Evolutionary conservation across 2,797 vertebrate genomes (phyloP), one percentile per base, ranked within the genome.

Genomic region (Buceros bicornis): DNA sequence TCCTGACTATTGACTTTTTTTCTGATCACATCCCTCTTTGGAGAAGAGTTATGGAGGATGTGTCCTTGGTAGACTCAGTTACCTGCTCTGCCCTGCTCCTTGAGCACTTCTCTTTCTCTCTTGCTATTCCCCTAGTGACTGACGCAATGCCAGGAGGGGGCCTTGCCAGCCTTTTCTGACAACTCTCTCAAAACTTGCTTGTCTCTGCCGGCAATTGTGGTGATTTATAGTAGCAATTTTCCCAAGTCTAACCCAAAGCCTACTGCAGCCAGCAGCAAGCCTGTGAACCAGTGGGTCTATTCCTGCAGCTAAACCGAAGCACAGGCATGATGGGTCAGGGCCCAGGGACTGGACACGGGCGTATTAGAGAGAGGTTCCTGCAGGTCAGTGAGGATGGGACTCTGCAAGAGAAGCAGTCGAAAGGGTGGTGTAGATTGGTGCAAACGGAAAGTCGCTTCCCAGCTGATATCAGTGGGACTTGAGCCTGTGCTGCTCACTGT

Each of bases 141-240:
- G 1, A 83, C 81, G 42, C 0, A 2, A 61, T 90, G 78, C 60
- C 69, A 91, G 84, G 92, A 93, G 88, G 8, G 11, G 67, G 42
- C 64, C 72, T 13, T 8, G 1, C 93, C 78, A 57, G 31, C 65
- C 87, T 93, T 89, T 89, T 77, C 92, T 96, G 96, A 86, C 86
- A 90, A 24, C 14, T 82, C 51, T 89, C 91, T 92, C 60, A 61
- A 91, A 97, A 73, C 71, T 76, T 7, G 31, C 37, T 93, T 91
- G 6, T 8, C 61, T 93, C 69, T 87, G 17, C 16, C 62, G 82
- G 66, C 7, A 17, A 87, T 77, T 19, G 33, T 74, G n/a, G 8
- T 57, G 53, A 56, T 43, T 58, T 33, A 17, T 2, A 58, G n/a
- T 13, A 56, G 56, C 21, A 45, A 18, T 42, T 20, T 69, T 84